Evolutionary conservation across 1,140 invertebrate species (phyloP).

Genomic region (Micrasema minimum): DNA sequence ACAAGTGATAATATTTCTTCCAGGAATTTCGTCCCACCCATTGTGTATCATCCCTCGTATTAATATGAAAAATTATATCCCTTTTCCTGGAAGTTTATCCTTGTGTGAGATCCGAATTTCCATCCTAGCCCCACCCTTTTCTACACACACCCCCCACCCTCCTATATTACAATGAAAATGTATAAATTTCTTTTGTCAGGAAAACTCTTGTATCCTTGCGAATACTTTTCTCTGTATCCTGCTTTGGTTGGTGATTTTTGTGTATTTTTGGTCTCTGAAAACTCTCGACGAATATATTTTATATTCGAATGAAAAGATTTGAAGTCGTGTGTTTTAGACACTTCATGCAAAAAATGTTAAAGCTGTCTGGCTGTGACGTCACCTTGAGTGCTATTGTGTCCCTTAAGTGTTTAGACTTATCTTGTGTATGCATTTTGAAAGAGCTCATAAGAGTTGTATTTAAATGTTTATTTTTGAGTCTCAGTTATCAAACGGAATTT

Average conservation of each 20-base stretch:
- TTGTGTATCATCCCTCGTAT: slow-evolving; percentile 8
- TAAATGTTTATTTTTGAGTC: no score
- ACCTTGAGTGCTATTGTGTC: slow-evolving; percentile 7
- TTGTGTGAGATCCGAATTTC: slow-evolving; percentile 19
- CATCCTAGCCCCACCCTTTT: background rate
- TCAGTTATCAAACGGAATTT: no score
- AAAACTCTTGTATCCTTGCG: slow-evolving; percentile 22
- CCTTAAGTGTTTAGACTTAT: slow-evolving; percentile 14
- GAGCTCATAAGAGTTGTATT: background rate
- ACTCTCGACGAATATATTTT: slow-evolving; percentile 35
- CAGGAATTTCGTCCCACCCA: slow-evolving; percentile 8
- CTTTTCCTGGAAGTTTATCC: slow-evolving; percentile 13
- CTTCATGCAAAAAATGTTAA: slow-evolving; percentile 23
- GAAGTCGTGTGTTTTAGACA: slow-evolving; percentile 34
- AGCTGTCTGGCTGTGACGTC: slow-evolving; percentile 17
- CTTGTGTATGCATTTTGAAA: slow-evolving; percentile 19
- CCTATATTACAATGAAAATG: slow-evolving; percentile 31
- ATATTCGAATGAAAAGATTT: slow-evolving; percentile 36
- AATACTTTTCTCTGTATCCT: slow-evolving; percentile 6
- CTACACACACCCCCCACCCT: background rate
- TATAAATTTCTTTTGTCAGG: slow-evolving; percentile 38
- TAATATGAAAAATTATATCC: slow-evolving; percentile 34
- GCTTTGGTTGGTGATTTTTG: slow-evolving; percentile 36
- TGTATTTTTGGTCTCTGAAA: slow-evolving; percentile 12
- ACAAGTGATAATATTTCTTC: no score